phyloP scores from a whole-genome alignment of 2,113 vertebrate species.

The Phocoena phocoena region DNA sequence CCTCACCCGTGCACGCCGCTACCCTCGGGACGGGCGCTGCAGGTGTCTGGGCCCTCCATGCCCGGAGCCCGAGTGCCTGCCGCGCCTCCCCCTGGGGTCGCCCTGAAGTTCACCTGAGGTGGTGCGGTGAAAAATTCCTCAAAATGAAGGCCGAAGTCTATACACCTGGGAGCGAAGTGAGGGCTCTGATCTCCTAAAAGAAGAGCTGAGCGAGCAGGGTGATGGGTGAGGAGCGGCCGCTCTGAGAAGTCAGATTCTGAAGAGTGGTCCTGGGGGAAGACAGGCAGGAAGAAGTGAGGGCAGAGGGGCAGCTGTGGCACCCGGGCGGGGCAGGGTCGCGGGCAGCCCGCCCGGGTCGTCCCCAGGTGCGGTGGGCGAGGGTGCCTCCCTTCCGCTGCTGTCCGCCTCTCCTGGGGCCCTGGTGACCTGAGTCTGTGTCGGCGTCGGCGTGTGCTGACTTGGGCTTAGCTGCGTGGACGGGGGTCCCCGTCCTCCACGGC shows the following conservation, averaged over 20 bases:
- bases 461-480: too few species aligned
- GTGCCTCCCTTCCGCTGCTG: accelerated
- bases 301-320: neutral
- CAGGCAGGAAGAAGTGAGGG: neutral
- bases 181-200: neutral
- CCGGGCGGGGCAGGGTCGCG: neutral
- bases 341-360: too few species aligned
- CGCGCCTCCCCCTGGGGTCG: neutral
- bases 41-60: accelerated
- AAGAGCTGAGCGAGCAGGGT: accelerated
- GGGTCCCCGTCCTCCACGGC: accelerated
- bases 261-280: neutral
- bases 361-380: too few species aligned
- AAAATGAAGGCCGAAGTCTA: neutral
- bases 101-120: neutral
- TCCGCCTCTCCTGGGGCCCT: neutral
- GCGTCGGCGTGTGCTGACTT: too few species aligned
- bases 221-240: neutral
- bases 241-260: neutral
- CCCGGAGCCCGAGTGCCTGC: neutral
- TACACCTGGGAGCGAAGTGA: neutral
- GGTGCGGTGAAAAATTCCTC: neutral
- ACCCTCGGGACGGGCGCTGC: too few species aligned
- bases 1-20: neutral
- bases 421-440: accelerated